These are phyloP conservation scores for Anniella stebbinsi DNA, from an alignment of 2,797 vertebrate genomes.

Conservation along the genomic window DNA sequence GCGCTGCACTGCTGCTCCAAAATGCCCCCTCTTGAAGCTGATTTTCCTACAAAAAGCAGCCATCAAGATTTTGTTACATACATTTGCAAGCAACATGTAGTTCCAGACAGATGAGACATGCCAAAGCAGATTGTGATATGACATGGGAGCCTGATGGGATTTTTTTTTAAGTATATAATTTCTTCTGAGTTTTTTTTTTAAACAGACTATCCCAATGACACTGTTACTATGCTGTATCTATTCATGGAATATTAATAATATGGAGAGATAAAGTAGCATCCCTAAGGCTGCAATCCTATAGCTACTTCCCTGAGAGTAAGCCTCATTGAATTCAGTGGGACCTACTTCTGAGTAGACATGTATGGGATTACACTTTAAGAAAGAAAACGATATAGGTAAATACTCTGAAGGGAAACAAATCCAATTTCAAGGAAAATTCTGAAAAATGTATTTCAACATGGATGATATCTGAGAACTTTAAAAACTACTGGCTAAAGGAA, in stretches of 20 bases:
- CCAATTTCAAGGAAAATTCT: neutral
- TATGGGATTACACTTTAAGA: neutral
- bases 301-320: no score
- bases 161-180: neutral
- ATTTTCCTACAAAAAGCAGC: neutral
- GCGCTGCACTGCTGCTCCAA: neutral
- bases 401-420: neutral
- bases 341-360: no score
- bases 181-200: neutral
- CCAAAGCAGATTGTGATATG: neutral
- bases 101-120: neutral
- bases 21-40: neutral
- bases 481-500: neutral
- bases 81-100: neutral
- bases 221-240: neutral
- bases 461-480: neutral
- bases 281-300: neutral
- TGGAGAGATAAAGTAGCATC: neutral
- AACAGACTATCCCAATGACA: neutral
- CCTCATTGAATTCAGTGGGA: no score
- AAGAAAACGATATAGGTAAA: neutral
- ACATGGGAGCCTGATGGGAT: no score
- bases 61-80: neutral
- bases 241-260: neutral
- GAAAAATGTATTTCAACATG: neutral